These are phyloP conservation scores for Odontamblyopus lacepedii DNA, from an alignment of 2,797 vertebrate species.

Conservation along the genomic window DNA sequence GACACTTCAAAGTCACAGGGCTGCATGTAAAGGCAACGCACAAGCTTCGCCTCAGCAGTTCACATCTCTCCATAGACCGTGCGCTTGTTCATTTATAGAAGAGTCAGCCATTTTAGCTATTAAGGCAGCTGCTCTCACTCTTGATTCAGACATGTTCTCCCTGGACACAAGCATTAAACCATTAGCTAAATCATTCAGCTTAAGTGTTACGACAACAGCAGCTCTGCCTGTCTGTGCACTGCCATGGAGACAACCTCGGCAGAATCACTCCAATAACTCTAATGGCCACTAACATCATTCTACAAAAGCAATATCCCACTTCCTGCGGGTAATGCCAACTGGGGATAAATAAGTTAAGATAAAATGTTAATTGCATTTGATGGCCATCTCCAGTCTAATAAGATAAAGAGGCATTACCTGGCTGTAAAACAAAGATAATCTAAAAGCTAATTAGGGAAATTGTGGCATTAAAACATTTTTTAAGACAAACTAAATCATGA, in stretches of 20 bases:
- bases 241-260: conserved; percentile 72
- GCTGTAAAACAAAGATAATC: conserved; percentile 80
- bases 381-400: conserved; percentile 82
- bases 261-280: conserved; percentile 82
- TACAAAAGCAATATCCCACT: conserved; percentile 77
- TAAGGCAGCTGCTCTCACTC: conserved; percentile 55
- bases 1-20: conserved; percentile 18
- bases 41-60: conserved; percentile 40
- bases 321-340: conserved; percentile 79
- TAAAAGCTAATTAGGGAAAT: conserved; percentile 84
- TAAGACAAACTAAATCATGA: conserved; percentile 73
- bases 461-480: conserved; percentile 76
- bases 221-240: conserved; percentile 47
- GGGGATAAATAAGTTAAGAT: conserved; percentile 81
- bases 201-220: conserved; percentile 69
- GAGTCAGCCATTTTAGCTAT: conserved; percentile 53
- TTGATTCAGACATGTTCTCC: conserved; percentile 53
- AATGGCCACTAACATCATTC: conserved; percentile 82
- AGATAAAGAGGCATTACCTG: conserved; percentile 79
- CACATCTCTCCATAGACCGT: conserved; percentile 43
- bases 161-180: conserved; percentile 66
- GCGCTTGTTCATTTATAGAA: conserved; percentile 37
- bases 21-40: conserved; percentile 33
- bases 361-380: conserved; percentile 86
- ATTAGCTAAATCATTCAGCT: conserved; percentile 70